Base-by-base conservation (phyloP, 2,113 vertebrate species). In the Sprattus sprattus region DNA sequence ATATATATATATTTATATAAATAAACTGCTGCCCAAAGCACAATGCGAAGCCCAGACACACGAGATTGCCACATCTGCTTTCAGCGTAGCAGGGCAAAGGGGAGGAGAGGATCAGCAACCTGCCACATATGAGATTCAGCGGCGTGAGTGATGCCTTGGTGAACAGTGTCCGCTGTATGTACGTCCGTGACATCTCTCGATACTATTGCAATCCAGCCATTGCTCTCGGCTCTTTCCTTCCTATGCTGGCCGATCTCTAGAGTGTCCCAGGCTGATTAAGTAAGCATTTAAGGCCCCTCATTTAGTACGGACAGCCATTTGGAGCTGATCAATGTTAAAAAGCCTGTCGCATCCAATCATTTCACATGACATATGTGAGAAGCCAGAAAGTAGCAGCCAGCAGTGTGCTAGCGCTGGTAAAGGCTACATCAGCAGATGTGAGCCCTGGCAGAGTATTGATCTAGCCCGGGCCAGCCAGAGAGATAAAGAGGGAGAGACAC, bases 371-470 rank as follows among this genome's bases (percentile, higher is more conserved):
- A 82, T 54, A 52, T 50, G 71, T 54, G 54, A 82, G 49, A 60
- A 39, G 45, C 25, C 49, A 25, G 82, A 22, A 25, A 82, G 57
- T 39, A 49, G 54, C 54, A 44, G 16, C 25, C 50, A 20, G 32
- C 45, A 20, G 64, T 87, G 64, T 87, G 64, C 64, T 67, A 25
- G 22, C 13, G 64, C 64, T 67, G 28, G 81, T 45, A 50, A 67
- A 45, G 84, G 85, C 28, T 85, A 86, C 50, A 81, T 82, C 44
- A 86, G 71, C 64, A 85, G 82, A 88, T 71, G 85, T 46, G 81
- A 81, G 71, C 46, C 44, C 25, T 57, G 86, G 83, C 67, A 32
- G 20, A 32, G 18, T 83, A 88, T 87, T 85, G 87, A 88, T 87
- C 85, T 22, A n/a, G 28, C 47, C 4, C 28, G 11, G 45, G 57